Evolutionary conservation across 1,140 invertebrate species (phyloP).

Genomic region (Orchestia grillus): DNA sequence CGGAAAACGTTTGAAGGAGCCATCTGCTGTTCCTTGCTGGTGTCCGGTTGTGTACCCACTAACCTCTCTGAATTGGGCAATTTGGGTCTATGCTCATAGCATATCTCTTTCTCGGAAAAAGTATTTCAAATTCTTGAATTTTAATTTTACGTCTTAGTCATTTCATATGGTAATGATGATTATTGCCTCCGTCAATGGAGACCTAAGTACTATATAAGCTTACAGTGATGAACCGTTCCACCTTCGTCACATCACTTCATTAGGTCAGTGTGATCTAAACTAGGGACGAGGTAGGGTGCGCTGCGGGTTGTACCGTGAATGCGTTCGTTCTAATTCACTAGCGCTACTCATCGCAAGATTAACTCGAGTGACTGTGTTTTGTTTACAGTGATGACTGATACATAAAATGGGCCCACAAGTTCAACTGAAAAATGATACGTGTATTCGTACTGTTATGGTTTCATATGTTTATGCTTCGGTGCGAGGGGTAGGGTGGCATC

Average conservation of each 20-base stretch:
- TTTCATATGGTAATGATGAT: background rate
- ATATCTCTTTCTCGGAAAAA: background rate
- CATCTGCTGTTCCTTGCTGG: background rate
- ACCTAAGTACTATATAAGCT: background rate
- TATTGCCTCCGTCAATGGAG: background rate
- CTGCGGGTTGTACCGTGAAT: background rate
- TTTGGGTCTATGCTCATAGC: background rate
- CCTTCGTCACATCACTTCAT: conserved; percentile 7
- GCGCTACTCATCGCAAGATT: background rate
- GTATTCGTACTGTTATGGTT: background rate
- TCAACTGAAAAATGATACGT: background rate
- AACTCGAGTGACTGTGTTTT: background rate
- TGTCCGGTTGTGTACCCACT: background rate
- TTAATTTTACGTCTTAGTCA: background rate
- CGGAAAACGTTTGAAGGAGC: background rate
- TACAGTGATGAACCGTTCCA: background rate
- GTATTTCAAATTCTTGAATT: background rate
- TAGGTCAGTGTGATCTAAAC: background rate
- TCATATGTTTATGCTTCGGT: background rate
- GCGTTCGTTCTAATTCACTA: background rate
- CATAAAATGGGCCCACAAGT: background rate
- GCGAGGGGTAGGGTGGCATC: background rate
- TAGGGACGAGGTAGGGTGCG: background rate
- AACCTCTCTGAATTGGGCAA: background rate
- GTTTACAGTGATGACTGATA: background rate